phyloP scores from a whole-genome alignment of 2,113 vertebrate species.

The Speoplatyrhinus poulsoni region DNA sequence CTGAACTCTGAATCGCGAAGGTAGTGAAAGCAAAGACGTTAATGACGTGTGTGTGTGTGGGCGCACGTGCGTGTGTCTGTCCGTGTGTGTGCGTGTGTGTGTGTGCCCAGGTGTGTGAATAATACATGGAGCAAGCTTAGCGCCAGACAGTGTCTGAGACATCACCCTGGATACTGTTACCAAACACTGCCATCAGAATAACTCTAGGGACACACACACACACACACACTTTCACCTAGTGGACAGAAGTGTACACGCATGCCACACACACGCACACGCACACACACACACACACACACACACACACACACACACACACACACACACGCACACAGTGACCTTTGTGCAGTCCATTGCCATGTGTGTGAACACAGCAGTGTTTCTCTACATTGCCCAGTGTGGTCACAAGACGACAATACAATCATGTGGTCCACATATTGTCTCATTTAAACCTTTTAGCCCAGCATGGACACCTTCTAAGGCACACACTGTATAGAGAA shows the following conservation, averaged over 20 bases:
- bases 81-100: constrained; percentile 16
- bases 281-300: constrained; percentile 2
- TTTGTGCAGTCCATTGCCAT: constrained; percentile 16
- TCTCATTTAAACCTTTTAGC: not conserved
- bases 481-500: too few species aligned
- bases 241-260: not conserved
- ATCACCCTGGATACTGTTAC: constrained; percentile 67
- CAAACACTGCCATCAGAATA: constrained; percentile 61
- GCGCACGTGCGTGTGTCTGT: constrained; percentile 16
- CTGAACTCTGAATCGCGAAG: constrained; percentile 11
- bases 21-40: not conserved
- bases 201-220: constrained; percentile 49
- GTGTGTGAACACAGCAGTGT: constrained; percentile 19
- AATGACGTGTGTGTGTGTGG: not conserved
- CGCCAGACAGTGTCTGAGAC: constrained; percentile 70
- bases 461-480: too few species aligned
- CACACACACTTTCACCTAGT: not conserved
- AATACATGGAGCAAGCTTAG: constrained; percentile 70
- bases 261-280: not conserved
- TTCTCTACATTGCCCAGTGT: constrained; percentile 9
- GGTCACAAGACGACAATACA: constrained; percentile 19
- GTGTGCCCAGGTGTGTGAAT: constrained; percentile 69
- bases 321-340: constrained; percentile 16
- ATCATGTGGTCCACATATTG: not conserved
- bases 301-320: not conserved